Base-by-base conservation (phyloP, 2,113 vertebrate genomes). In the Callaeas wilsoni region DNA sequence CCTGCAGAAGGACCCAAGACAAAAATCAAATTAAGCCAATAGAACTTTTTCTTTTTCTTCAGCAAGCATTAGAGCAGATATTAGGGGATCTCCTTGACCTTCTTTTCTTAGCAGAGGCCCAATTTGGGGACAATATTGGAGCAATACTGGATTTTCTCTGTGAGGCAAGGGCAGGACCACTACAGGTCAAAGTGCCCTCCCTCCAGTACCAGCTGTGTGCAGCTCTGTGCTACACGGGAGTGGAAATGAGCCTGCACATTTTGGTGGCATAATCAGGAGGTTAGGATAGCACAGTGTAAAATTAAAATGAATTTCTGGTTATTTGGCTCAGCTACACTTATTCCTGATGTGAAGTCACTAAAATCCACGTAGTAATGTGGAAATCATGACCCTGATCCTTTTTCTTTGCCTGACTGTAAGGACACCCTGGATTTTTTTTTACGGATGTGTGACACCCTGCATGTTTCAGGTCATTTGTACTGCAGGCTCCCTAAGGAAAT, bases 131-230 rank as follows among this genome's bases (percentile, higher is more conserved):
- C 6, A 46, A 41, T 30, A 41, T 4, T 12, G 18, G 13, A 18
- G 5, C 4, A 65, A 21, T 33, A 1, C 41, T 71, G 62, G 11
- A 3, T 44, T 87, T 94, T 47, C 32, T 44, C 8, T 60, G n/a
- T 0, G 2, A 47, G 29, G 4, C 27, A 46, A 21, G 8, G 16
- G 3, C 21, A 82, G n/a, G 41, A 79, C 1, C 10, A 39, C 3
- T 23, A 8, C 19, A 63, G 2, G 6, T 21, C 30, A 18, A 55
- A 62, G 23, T 10, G 22, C 16, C 8, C 8, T 49, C 29, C 23
- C 19, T 64, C 21, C 44, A 47, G 19, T 23, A 39, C 17, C 6
- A 47, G 37, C 49, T 74, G 9, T 52, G 25, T 35, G 15, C 44
- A 87, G 42, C 16, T 33, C 10, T 57, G 41, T 32, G 32, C 29